Percentiles rank a stretch among this genome's conserved stretches.
Conservation (phyloP, 2,797 vertebrate genomes). For the Sebastes goodei region DNA sequence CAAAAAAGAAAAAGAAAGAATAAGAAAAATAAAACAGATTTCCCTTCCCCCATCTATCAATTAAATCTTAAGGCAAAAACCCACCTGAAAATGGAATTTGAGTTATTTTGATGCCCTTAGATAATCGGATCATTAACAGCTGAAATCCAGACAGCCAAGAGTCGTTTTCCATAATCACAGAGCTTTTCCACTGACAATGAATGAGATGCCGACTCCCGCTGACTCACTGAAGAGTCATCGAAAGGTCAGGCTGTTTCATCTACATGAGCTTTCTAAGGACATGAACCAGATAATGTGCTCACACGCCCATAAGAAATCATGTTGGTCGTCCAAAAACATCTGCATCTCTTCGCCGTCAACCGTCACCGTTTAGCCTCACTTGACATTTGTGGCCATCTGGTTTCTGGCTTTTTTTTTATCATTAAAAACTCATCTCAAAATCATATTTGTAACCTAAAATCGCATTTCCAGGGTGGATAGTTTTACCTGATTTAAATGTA, state of each 20-base stretch:
- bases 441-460: neutral
- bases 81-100: slow-evolving; percentile 46
- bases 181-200: slow-evolving; percentile 7
- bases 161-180: neutral
- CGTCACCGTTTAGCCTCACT: neutral
- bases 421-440: neutral
- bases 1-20: neutral
- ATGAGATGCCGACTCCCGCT: neutral
- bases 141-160: neutral
- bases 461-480: slow-evolving; percentile 10
- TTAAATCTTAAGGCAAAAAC: slow-evolving; percentile 53
- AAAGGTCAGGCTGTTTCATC: slow-evolving; percentile 10
- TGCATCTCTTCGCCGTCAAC: neutral
- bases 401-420: neutral
- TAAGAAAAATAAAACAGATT: neutral
- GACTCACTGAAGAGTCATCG: neutral
- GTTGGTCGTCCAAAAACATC: neutral
- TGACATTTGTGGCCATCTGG: slow-evolving; percentile 10
- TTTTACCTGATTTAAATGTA: slow-evolving; percentile 41
- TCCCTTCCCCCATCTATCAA: neutral
- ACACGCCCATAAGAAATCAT: neutral
- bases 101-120: slow-evolving; percentile 18
- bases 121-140: slow-evolving; percentile 22
- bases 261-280: slow-evolving; percentile 11
- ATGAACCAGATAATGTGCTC: slow-evolving; percentile 29